Evolutionary conservation across 2,797 vertebrate genomes (phyloP), one percentile per base, ranked within the genome.

Genomic region (Typhlichthys subterraneus): DNA sequence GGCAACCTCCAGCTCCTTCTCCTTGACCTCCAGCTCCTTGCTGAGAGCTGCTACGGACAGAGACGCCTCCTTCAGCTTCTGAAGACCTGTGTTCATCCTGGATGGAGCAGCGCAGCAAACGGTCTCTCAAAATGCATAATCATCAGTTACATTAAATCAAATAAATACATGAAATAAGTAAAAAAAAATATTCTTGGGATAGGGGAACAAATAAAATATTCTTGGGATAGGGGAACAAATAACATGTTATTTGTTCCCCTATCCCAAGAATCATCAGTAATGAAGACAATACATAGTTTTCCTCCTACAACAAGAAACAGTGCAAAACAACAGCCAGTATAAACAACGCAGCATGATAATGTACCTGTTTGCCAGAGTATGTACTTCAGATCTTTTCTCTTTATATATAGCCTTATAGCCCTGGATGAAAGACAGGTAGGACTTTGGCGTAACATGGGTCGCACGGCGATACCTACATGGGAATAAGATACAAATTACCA

Each of bases 391-490:
- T 12, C 81, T 92, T 57, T 99, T 99, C 82, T 96, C 96, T 77
- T 86, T 92, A 72, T 99, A 99, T 57, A 94, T 96, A 53, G 79
- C 64, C 88, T 98, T 98, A 82, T 99, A 98, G 7, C 91, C 91
- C 65, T 98, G 97, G 81, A 99, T 97, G 85, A 99, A 99, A 72
- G 96, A 95, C 46, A 99, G 90, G 83, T 99, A 99, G 23, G 97
- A 99, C 80, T 97, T 99, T 53, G 97, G 96, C 0, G 97, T 99
- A 81, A 99, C 95, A 0, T 99, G 95, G 0, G 95, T 94, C 55
- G 95, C 91, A 45, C 97, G 95, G 8, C 97, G 92, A 77, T 96
- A 97, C 84, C 97, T 94, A 53, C 2, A 77, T 38, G 0, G 63
- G 11, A 75, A 52, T 6, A 52, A 13, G 8, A 14, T 6, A 12